Evolutionary conservation across 2,113 vertebrate genomes (phyloP).

Genomic region (Callospermophilus lateralis): DNA sequence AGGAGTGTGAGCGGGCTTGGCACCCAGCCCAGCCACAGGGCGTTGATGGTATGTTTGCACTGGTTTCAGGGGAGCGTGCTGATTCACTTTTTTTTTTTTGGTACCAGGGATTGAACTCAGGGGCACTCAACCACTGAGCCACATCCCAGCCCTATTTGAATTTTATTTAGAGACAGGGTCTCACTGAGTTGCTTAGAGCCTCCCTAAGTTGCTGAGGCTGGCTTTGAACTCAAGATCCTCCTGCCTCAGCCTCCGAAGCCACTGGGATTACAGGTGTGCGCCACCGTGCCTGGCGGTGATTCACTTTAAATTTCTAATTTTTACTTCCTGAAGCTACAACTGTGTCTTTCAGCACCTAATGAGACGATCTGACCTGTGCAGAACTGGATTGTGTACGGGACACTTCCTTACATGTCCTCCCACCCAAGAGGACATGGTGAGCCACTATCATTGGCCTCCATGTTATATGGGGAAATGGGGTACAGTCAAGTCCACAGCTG

Average conservation of each 20-base stretch:
- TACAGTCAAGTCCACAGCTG: background rate
- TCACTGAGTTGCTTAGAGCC: too few relatives aligned
- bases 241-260: too few relatives aligned
- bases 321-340: background rate
- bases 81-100: too few relatives aligned
- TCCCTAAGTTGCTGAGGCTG: too few relatives aligned
- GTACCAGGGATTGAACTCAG: too few relatives aligned
- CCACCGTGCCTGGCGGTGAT: too few relatives aligned
- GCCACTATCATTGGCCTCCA: background rate
- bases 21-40: background rate
- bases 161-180: too few relatives aligned
- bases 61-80: background rate
- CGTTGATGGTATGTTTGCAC: slow-evolving; percentile 17
- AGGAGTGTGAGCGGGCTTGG: background rate
- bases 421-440: background rate
- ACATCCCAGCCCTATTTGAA: too few relatives aligned
- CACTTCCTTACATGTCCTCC: background rate
- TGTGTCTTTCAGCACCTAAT: background rate
- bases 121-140: too few relatives aligned
- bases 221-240: too few relatives aligned
- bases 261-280: too few relatives aligned
- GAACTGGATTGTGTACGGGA: slow-evolving; percentile 14
- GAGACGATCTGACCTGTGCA: background rate
- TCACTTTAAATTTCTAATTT: slow-evolving; percentile 12
- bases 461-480: background rate